Percentiles rank a stretch among this genome's conserved stretches.
Conservation (phyloP, 2,797 vertebrate genomes). For the Leptodactylus fallax region DNA sequence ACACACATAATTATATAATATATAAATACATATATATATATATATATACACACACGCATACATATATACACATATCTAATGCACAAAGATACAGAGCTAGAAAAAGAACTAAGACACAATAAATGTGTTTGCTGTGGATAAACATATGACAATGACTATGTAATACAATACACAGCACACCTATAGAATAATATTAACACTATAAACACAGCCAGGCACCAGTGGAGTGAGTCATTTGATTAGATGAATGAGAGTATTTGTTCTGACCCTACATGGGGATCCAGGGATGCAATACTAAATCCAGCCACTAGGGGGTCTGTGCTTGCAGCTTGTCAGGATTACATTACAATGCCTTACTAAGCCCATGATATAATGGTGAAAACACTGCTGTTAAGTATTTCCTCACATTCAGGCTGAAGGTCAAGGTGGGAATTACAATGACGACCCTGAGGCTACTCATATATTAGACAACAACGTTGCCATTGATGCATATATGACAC, state of each 20-base stretch:
- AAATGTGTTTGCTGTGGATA: no score
- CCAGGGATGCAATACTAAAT: not conserved
- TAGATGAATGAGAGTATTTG: slow-evolving; percentile 41
- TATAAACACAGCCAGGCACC: no score
- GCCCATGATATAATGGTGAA: not conserved
- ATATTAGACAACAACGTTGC: not conserved
- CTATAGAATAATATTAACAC: not conserved
- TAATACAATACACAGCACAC: not conserved
- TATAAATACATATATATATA: no score
- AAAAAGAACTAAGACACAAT: no score
- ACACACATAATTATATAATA: no score
- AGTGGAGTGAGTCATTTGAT: not conserved
- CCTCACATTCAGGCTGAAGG: not conserved
- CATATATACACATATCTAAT: no score
- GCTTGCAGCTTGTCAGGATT: no score
- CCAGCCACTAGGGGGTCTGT: slow-evolving; percentile 37
- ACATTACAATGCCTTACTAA: not conserved
- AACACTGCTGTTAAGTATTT: not conserved
- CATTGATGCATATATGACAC: not conserved
- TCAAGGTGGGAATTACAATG: not conserved
- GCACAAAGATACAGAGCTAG: no score
- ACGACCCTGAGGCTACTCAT: not conserved
- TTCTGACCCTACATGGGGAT: not conserved
- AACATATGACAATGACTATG: no score
- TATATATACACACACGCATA: no score